These are phyloP conservation scores for Myrmophylax atrothorax DNA, from an alignment of 2,113 vertebrate genomes.

Conservation along the genomic window DNA sequence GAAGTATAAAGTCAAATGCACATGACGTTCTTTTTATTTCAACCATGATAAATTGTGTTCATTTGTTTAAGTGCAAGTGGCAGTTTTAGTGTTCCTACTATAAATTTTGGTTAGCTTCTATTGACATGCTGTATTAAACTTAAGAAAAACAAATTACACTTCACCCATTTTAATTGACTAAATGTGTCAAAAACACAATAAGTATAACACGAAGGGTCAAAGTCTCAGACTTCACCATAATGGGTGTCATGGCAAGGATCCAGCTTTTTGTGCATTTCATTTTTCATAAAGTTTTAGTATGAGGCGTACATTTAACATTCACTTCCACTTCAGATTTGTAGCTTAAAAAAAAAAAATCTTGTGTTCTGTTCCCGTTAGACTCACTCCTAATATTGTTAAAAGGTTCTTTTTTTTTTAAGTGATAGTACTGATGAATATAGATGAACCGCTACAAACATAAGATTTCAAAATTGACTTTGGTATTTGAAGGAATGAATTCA, in stretches of 20 bases:
- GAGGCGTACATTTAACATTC: slow-evolving; percentile 69
- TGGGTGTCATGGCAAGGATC: slow-evolving; percentile 88
- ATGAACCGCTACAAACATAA: slow-evolving; percentile 62
- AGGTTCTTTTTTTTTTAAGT: slow-evolving; percentile 15
- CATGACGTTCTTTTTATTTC: slow-evolving; percentile 83
- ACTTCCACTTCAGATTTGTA: slow-evolving; percentile 78
- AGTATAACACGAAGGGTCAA: slow-evolving; percentile 81
- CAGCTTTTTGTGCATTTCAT: slow-evolving; percentile 81
- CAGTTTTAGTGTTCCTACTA: slow-evolving; percentile 90
- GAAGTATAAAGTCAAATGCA: slow-evolving; percentile 79
- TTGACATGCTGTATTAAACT: slow-evolving; percentile 87
- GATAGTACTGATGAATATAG: slow-evolving; percentile 45
- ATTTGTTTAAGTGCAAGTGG: slow-evolving; percentile 89
- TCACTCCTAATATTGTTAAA: slow-evolving; percentile 51
- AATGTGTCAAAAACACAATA: slow-evolving; percentile 88
- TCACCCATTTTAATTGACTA: slow-evolving; percentile 85
- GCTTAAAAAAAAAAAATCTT: slow-evolving; percentile 10
- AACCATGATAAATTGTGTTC: slow-evolving; percentile 84
- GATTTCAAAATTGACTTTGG: slow-evolving; percentile 31
- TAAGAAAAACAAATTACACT: slow-evolving; percentile 89
- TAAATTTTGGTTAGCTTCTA: slow-evolving; percentile 87
- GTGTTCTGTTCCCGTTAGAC: slow-evolving; percentile 51
- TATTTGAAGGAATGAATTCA: slow-evolving; percentile 30
- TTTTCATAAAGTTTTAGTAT: slow-evolving; percentile 78
- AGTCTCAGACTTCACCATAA: slow-evolving; percentile 81